These are phyloP conservation scores for Coenobita brevimanus DNA, from an alignment of 1,140 invertebrate genomes.

Conservation along the genomic window DNA sequence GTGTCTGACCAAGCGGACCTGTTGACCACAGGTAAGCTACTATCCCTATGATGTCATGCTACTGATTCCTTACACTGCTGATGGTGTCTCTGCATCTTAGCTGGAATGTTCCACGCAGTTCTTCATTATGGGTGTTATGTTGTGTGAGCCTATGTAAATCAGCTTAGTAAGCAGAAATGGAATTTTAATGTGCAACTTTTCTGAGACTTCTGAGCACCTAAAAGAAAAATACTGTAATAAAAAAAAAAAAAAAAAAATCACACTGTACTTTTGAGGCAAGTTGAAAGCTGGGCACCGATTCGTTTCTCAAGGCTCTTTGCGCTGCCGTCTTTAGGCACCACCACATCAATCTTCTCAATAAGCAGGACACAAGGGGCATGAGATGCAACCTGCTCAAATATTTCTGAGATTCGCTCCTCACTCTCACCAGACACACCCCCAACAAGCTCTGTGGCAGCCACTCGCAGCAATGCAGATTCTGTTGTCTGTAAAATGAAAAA, in stretches of 20 bases:
- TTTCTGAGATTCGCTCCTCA: slow-evolving; percentile 91
- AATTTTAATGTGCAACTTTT: too few species aligned
- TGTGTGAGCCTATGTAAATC: too few species aligned
- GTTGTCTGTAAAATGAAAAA: slow-evolving; percentile 28
- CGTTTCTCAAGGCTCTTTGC: slow-evolving; percentile 47
- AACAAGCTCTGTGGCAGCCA: slow-evolving; percentile 92
- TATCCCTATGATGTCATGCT: too few species aligned
- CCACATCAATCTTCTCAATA: slow-evolving; percentile 94
- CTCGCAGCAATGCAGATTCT: slow-evolving; percentile 69
- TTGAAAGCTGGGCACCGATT: slow-evolving; percentile 40
- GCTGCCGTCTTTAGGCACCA: slow-evolving; percentile 80
- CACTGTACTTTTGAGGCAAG: slow-evolving; percentile 38
- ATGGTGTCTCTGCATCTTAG: too few species aligned
- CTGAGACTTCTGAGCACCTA: too few species aligned
- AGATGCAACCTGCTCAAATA: slow-evolving; percentile 88
- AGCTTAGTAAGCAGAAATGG: too few species aligned
- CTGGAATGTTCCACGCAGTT: too few species aligned
- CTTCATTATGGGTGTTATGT: too few species aligned
- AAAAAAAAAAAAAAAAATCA: not conserved
- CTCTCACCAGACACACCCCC: slow-evolving; percentile 97
- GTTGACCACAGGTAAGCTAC: too few species aligned
- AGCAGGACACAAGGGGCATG: slow-evolving; percentile 90
- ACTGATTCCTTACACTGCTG: too few species aligned
- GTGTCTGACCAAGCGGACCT: too few species aligned
- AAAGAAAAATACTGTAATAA: not conserved